Percentiles rank a stretch among this genome's conserved stretches.
phyloP scores from a whole-genome alignment of 37 sponge, comb jelly and placozoan species.

The Mnemiopsis leidyi region DNA sequence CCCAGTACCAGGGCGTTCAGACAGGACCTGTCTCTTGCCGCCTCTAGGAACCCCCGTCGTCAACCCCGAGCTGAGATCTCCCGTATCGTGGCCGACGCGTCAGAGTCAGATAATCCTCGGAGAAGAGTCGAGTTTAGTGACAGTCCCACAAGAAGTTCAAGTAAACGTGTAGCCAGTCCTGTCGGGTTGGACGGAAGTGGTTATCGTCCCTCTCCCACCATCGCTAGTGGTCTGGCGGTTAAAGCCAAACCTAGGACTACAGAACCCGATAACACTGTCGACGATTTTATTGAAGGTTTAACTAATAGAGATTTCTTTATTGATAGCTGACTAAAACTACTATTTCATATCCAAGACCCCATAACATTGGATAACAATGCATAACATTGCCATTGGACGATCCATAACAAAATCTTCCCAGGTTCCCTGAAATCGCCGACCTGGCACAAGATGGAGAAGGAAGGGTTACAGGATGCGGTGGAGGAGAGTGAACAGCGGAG shows the following conservation, averaged over 20 bases:
- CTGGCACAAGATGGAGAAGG: conserved; percentile 54
- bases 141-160: not conserved
- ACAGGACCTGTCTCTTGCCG: not conserved
- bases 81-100: not conserved
- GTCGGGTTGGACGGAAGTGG: not conserved
- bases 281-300: not conserved
- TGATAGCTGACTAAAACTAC: too few relatives aligned
- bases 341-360: too few relatives aligned
- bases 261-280: not conserved
- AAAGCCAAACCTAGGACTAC: not conserved
- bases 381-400: too few relatives aligned
- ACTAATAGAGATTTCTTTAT: too few relatives aligned
- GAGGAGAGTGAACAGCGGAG: conserved; percentile 60
- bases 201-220: not conserved
- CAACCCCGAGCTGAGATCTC: not conserved
- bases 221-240: not conserved
- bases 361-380: too few relatives aligned
- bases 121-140: not conserved
- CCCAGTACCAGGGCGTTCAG: conserved; percentile 32
- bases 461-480: conserved; percentile 10
- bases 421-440: conserved; percentile 37
- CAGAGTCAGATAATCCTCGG: not conserved
- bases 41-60: not conserved
- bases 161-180: not conserved
- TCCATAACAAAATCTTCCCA: too few relatives aligned